phyloP scores from a whole-genome alignment of 1,140 invertebrate species.

The Drosophila trapezifrons region DNA sequence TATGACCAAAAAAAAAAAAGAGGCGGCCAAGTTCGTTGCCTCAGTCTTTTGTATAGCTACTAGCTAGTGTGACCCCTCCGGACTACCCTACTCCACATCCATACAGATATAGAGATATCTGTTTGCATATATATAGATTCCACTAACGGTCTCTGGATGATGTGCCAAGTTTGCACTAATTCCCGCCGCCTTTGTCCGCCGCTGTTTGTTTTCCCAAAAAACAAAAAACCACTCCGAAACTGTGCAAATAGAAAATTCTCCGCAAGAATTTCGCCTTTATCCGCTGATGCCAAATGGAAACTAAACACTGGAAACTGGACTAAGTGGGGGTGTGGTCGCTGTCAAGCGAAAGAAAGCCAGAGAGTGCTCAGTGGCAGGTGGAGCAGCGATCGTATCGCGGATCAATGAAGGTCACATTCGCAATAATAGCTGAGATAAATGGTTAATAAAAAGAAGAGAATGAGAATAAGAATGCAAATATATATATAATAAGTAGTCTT shows the following conservation, averaged over 20 bases:
- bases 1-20: slow-evolving; percentile 64
- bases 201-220: slow-evolving; percentile 33
- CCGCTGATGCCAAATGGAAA: slow-evolving; percentile 55
- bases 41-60: slow-evolving; percentile 69
- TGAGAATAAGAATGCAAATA: no score
- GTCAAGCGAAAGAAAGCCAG: slow-evolving; percentile 1
- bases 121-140: slow-evolving; percentile 19
- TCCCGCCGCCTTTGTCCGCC: slow-evolving; percentile 15
- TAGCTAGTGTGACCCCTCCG: slow-evolving; percentile 37
- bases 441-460: no score
- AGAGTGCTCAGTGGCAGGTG: slow-evolving; percentile 14
- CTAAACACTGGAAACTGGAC: slow-evolving; percentile 47
- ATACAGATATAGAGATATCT: slow-evolving; percentile 17
- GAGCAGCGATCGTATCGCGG: slow-evolving; percentile 18
- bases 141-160: slow-evolving; percentile 64
- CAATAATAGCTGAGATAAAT: no score
- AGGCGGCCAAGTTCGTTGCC: slow-evolving; percentile 64
- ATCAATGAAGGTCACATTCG: slow-evolving; percentile 26
- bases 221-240: slow-evolving; percentile 16
- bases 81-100: slow-evolving; percentile 23
- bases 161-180: slow-evolving; percentile 60
- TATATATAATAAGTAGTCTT: neutral
- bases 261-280: slow-evolving; percentile 25
- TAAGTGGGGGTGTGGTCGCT: slow-evolving; percentile 37
- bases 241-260: slow-evolving; percentile 65